phyloP scores from a whole-genome alignment of 2,888 invertebrate species.

The Drosophila anomalata region DNA sequence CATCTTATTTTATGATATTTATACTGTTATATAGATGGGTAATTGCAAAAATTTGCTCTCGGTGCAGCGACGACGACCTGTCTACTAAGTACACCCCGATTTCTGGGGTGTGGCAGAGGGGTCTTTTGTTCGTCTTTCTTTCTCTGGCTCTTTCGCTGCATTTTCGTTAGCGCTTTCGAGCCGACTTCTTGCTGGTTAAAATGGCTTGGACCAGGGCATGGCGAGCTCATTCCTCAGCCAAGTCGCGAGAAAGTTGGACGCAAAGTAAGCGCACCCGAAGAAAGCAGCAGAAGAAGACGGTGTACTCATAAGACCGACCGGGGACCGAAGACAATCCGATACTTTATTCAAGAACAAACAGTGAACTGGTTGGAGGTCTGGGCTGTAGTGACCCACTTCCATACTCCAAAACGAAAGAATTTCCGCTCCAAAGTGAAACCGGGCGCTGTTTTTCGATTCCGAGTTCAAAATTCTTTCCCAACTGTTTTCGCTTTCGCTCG shows the following conservation, averaged over 20 bases:
- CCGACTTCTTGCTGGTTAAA: slow-evolving; percentile 78
- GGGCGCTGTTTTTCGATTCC: slow-evolving; percentile 31
- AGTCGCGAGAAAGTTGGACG: slow-evolving; percentile 84
- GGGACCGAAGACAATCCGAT: slow-evolving; percentile 35
- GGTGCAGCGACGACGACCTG: slow-evolving; percentile 33
- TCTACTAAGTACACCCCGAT: slow-evolving; percentile 18
- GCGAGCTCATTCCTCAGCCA: slow-evolving; percentile 82
- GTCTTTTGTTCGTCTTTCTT: slow-evolving; percentile 54
- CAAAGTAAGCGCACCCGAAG: slow-evolving; percentile 57
- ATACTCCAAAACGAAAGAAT: slow-evolving; percentile 26
- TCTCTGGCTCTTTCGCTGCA: slow-evolving; percentile 55
- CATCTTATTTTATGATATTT: neutral
- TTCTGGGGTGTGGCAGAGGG: slow-evolving; percentile 53
- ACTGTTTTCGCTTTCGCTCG: slow-evolving; percentile 69
- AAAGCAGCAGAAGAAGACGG: slow-evolving; percentile 53
- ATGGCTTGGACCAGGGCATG: slow-evolving; percentile 73
- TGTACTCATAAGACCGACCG: slow-evolving; percentile 35
- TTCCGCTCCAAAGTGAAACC: slow-evolving; percentile 64
- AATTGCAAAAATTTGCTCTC: neutral
- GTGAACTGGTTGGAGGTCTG: slow-evolving; percentile 30
- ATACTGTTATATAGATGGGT: neutral
- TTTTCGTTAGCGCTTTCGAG: slow-evolving; percentile 63
- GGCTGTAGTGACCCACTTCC: slow-evolving; percentile 32
- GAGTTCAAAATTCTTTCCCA: slow-evolving; percentile 44
- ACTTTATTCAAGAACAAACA: slow-evolving; percentile 45